Evolutionary conservation across 2,113 vertebrate genomes (phyloP).

Genomic region (Rhabdornis inornatus): DNA sequence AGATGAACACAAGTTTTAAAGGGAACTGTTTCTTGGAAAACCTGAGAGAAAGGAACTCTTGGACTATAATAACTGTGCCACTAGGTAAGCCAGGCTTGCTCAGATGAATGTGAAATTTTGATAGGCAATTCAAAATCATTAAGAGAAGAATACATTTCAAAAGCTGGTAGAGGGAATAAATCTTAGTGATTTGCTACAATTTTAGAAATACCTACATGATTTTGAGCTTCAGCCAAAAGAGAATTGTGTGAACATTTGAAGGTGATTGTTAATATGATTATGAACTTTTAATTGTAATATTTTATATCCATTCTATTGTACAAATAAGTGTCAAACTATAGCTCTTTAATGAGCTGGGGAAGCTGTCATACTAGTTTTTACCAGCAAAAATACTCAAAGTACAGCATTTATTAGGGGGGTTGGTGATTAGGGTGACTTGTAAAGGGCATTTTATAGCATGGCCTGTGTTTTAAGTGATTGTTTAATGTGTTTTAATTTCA

Average conservation of each 20-base stretch:
- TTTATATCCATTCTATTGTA: neutral
- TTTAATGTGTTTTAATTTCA: constrained; percentile 1
- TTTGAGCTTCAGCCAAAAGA: neutral
- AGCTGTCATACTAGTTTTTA: neutral
- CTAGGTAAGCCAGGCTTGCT: neutral
- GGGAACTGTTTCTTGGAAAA: neutral
- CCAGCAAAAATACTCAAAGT: neutral
- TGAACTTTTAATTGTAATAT: neutral
- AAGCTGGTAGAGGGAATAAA: neutral
- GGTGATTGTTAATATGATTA: neutral
- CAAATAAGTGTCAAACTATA: neutral
- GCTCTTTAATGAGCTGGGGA: neutral
- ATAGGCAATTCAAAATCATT: neutral
- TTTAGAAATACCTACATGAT: neutral
- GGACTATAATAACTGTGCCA: neutral
- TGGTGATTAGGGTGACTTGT: neutral
- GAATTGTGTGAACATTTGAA: neutral
- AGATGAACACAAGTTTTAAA: neutral
- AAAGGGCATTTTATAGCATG: constrained; percentile 62
- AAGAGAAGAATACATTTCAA: neutral
- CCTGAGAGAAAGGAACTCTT: neutral
- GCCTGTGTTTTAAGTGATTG: constrained; percentile 13
- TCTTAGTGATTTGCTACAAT: neutral
- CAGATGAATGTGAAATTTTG: neutral
- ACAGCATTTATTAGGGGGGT: neutral